Conservation (phyloP, 2,113 vertebrate species). For the Platichthys stellatus region DNA sequence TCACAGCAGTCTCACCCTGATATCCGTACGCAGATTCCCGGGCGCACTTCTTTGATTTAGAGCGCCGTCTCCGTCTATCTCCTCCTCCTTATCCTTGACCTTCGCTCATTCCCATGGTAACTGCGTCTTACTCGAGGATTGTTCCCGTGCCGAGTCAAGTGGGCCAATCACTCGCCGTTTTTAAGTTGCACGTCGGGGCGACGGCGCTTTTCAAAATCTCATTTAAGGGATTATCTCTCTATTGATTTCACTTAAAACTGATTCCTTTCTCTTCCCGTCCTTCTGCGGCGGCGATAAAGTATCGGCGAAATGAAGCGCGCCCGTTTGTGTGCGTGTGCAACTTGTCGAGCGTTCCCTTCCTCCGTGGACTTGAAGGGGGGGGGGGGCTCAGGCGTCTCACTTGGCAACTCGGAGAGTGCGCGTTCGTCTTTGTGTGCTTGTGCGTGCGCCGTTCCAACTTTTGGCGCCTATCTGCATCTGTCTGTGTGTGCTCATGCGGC, state of each 20-base stretch:
- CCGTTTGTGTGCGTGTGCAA: constrained; percentile 37
- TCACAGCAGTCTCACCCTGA: constrained; percentile 46
- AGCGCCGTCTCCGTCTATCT: constrained; percentile 22
- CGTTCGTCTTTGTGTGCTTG: constrained; percentile 42
- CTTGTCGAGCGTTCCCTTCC: constrained; percentile 43
- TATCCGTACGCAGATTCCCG: constrained; percentile 61
- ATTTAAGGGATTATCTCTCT: constrained; percentile 84
- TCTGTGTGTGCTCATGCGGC: constrained; percentile 59
- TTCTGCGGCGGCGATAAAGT: constrained; percentile 58
- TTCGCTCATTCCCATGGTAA: constrained; percentile 77
- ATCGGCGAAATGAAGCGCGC: constrained; percentile 36
- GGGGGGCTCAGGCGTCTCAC: constrained; percentile 58
- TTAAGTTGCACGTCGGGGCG: constrained; percentile 66
- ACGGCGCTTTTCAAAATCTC: constrained; percentile 79
- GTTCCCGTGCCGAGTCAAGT: constrained; percentile 75
- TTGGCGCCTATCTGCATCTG: constrained; percentile 59
- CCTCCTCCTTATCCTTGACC: constrained; percentile 68
- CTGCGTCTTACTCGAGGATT: constrained; percentile 64
- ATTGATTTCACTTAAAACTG: constrained; percentile 83
- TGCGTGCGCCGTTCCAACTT: constrained; percentile 36
- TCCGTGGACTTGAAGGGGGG: constrained; percentile 32
- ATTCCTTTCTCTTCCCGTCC: constrained; percentile 69
- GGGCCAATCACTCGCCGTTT: constrained; percentile 72
- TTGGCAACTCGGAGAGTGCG: constrained; percentile 49
- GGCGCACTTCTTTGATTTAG: constrained; percentile 51